These are phyloP conservation scores for Ctenochaetus hawaiiensis DNA, from an alignment of 2,797 vertebrate genomes.

Conservation along the genomic window DNA sequence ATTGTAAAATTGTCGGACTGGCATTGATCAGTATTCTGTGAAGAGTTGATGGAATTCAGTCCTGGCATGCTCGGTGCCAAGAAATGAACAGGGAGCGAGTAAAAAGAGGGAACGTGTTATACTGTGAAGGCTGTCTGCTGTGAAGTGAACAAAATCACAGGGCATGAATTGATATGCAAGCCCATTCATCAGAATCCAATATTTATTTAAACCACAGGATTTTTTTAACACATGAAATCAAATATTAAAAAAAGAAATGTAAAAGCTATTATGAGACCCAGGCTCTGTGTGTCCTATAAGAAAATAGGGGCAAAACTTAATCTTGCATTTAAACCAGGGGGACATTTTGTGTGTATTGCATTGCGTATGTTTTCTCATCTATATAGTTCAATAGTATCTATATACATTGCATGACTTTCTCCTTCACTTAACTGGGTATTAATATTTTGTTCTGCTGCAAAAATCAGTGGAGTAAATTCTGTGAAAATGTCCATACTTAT, in stretches of 20 bases:
- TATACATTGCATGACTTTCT: not conserved
- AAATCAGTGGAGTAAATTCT: not conserved
- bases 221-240: not conserved
- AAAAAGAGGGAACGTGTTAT: not conserved
- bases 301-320: not conserved
- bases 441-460: not conserved
- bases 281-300: not conserved
- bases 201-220: constrained; percentile 5
- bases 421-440: not conserved
- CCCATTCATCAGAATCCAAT: constrained; percentile 7
- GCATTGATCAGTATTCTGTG: constrained; percentile 22
- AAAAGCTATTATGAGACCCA: not conserved
- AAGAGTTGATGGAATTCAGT: constrained; percentile 13
- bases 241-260: not conserved
- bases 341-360: not conserved
- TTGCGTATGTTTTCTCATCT: not conserved
- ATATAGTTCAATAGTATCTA: not conserved
- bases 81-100: constrained; percentile 1
- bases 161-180: not conserved
- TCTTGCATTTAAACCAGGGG: not conserved
- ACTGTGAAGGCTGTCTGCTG: not conserved
- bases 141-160: not conserved
- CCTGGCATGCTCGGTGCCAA: constrained; percentile 4
- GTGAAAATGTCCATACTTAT: too few relatives aligned
- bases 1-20: constrained; percentile 17